Evolutionary conservation across 2,888 invertebrate genomes (phyloP).

Genomic region (Chloroclystis v-ata): DNA sequence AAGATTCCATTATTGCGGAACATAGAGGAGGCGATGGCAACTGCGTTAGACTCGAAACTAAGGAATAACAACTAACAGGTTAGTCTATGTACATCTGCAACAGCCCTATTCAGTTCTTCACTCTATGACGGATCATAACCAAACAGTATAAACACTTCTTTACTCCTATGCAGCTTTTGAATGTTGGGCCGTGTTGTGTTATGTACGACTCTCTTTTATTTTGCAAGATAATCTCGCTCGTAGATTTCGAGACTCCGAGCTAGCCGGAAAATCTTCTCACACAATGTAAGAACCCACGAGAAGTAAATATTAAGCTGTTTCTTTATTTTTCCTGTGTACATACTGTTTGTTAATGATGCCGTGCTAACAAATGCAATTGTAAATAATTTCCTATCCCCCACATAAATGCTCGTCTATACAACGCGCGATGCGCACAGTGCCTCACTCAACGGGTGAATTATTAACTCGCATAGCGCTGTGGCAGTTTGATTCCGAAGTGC

Average conservation of each 20-base stretch:
- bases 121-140: slow-evolving; percentile 15
- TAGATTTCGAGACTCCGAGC: no score
- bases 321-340: no score
- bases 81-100: slow-evolving; percentile 42
- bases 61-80: slow-evolving; percentile 25
- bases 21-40: slow-evolving; percentile 53
- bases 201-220: no score
- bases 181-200: no score
- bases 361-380: slow-evolving; percentile 50
- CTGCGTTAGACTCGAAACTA: slow-evolving; percentile 52
- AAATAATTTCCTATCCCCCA: slow-evolving; percentile 47
- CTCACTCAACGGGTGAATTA: slow-evolving; percentile 73
- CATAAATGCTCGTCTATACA: slow-evolving; percentile 60
- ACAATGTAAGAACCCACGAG: no score
- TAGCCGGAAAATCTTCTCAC: no score
- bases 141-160: slow-evolving; percentile 16
- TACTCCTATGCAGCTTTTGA: no score
- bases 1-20: slow-evolving; percentile 39
- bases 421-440: slow-evolving; percentile 43
- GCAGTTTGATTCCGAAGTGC: slow-evolving; percentile 22
- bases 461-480: slow-evolving; percentile 27
- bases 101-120: slow-evolving; percentile 25
- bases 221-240: no score
- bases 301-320: no score
- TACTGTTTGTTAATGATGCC: slow-evolving; percentile 4